Evolutionary conservation across 2,797 vertebrate genomes (phyloP), one percentile per base, ranked within the genome.

Genomic region (Eospalax fontanierii): DNA sequence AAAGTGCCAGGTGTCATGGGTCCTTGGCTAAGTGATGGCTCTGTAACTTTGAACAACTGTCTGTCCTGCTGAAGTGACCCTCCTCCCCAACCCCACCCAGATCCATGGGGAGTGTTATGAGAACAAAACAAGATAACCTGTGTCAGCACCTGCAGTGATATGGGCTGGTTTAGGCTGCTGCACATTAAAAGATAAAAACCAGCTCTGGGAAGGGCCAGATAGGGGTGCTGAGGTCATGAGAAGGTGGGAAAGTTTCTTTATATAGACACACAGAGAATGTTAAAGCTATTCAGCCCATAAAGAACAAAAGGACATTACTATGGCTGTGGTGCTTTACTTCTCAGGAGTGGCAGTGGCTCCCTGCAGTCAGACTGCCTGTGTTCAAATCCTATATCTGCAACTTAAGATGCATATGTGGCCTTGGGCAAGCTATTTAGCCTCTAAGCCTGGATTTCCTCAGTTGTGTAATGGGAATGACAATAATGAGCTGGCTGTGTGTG

Each of bases 1-100:
- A 74, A 68, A 35, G 9, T 2, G 2, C 21, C 1, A 0, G 21
- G 10, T 2, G 9, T 40, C 24, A 4, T 1, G 26, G 21, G 65
- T 43, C 30, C 57, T 30, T 11, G 40, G 46, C 74, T 63, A 18
- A 21, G 35, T 21, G 4, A 0, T 65, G 63, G 33, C 74, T 96
- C 68, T 38, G 33, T 35, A 43, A 61, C 70, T 66, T 70, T 14
- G 19, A 74, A 82, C 18, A 46, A 0, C 26, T 33, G 19, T 68
- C 71, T 35, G 9, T 30, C 84, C 61, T 11, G 26, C 61, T 50
- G 6, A 30, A 22, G 14, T 71, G 66, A 1, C 54, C n/a, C 9
- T 30, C 26, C 70, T 63, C 26, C 15, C 54, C 63, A 1, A 43
- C 68, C 10, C 50, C 50, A 43, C n/a, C 82, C 66, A 33, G 30